Base-by-base conservation (phyloP, 2,888 invertebrate species). In the Agonopterix alstromeriana region DNA sequence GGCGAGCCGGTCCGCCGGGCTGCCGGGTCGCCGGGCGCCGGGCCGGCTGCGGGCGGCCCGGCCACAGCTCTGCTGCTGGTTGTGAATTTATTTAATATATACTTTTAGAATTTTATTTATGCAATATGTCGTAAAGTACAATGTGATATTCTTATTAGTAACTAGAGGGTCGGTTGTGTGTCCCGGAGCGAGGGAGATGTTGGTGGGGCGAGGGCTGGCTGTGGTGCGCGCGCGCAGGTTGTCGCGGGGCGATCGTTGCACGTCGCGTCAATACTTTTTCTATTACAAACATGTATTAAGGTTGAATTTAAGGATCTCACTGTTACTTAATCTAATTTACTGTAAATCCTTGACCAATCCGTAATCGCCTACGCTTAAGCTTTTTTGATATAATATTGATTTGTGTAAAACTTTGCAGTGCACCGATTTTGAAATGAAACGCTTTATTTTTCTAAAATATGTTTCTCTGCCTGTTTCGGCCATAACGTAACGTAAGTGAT, bases 61-160 rank as follows among this genome's bases (percentile, higher is more conserved):
- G n/a, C 40, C 10, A n/a, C 40, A n/a, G 40, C 10, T n/a, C 40
- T 9, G 40, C 40, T 40, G 9, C 40, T 7, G 10, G n/a, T 40
- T 9, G 27, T 10, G 40, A n/a, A 40, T n/a, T n/a, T 10, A 40
- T 40, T 10, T 40, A 40, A 10, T 10, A 10, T 10, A n/a, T 40
- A 10, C n/a, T 8, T n/a, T 10, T 40, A 10, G 40, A 40, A 10
- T 8, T 40, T n/a, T 40, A 40, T 27, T 27, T 27, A 27, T 27
- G 27, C 27, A 27, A 52, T 56, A 57, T 47, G 52, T 57, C 53
- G 57, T 52, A 54, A 58, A 64, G 61, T 67, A 62, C 65, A 64
- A 65, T 73, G 75, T 74, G 73, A 74, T 73, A 71, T 72, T 68
- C 51, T 68, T 67, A 61, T 61, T 12, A 11, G 8, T 35, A n/a